A percentile compares a stretch with the other conserved stretches of the same genome.
phyloP scores from a whole-genome alignment of 2,888 invertebrate species.

The Pammene fasciana region DNA sequence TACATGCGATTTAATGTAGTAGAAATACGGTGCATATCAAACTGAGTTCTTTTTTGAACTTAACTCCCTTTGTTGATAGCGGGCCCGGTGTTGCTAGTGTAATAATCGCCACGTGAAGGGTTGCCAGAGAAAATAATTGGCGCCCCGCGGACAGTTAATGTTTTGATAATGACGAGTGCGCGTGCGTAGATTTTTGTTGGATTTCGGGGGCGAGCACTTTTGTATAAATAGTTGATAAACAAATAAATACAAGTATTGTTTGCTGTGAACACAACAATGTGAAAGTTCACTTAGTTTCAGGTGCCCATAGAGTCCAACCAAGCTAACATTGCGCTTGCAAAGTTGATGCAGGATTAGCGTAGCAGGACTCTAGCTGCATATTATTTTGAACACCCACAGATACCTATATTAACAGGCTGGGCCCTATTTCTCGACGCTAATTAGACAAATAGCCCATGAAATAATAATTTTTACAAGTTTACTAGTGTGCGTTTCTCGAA shows the following conservation, averaged over 20 bases:
- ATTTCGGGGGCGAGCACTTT: conserved; percentile 62
- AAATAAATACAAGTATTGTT: conserved; percentile 51
- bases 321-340: too few species aligned
- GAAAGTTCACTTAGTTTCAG: conserved; percentile 9
- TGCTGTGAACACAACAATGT: background rate
- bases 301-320: background rate
- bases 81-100: conserved; percentile 71
- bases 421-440: too few species aligned
- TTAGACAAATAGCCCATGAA: too few species aligned
- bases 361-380: too few species aligned
- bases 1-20: background rate
- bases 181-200: conserved; percentile 69
- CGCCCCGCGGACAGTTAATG: conserved; percentile 78
- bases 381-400: too few species aligned
- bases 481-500: too few species aligned
- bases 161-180: conserved; percentile 78
- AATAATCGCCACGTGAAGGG: conserved; percentile 71
- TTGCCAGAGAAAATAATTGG: conserved; percentile 79
- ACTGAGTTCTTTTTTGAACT: conserved; percentile 19
- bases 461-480: too few species aligned
- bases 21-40: conserved; percentile 55
- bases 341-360: too few species aligned
- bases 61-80: conserved; percentile 55
- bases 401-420: too few species aligned
- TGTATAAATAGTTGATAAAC: conserved; percentile 60